Conservation (phyloP, 1,140 invertebrate species). For the Drosophila miranda region DNA sequence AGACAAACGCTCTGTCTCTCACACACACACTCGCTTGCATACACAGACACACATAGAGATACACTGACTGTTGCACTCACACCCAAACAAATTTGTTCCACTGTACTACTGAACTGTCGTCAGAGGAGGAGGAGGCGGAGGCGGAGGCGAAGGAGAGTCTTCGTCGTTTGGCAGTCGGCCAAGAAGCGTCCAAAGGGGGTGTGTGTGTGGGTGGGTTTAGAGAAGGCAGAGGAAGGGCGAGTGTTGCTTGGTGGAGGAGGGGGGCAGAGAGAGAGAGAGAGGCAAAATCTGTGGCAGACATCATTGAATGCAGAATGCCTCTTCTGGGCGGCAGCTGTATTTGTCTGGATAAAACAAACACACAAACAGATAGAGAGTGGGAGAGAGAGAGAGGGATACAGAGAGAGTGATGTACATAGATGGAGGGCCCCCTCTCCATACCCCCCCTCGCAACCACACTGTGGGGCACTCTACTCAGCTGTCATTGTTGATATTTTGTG, state of each 20-base stretch:
- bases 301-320: conserved; percentile 16
- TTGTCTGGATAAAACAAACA: conserved; percentile 30
- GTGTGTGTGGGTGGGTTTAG: not conserved
- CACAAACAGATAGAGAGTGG: conserved; percentile 9
- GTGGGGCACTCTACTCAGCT: conserved; percentile 59
- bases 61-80: conserved; percentile 59
- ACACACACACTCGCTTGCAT: not conserved
- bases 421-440: not conserved
- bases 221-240: not conserved
- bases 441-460: not conserved
- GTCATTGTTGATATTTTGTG: conserved; percentile 81
- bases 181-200: conserved; percentile 28
- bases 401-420: conserved; percentile 4
- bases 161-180: conserved; percentile 71
- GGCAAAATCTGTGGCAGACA: conserved; percentile 9
- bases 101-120: conserved; percentile 73
- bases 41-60: conserved; percentile 14
- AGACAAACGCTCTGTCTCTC: conserved; percentile 26
- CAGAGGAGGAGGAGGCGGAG: not conserved
- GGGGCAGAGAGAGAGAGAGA: conserved; percentile 2
- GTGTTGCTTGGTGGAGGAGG: not conserved
- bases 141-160: too few relatives aligned
- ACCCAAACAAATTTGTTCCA: conserved; percentile 65
- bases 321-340: conserved; percentile 47
- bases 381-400: not conserved